Conservation (phyloP, 1,140 invertebrate genomes). For the Brachystomella parvula region DNA sequence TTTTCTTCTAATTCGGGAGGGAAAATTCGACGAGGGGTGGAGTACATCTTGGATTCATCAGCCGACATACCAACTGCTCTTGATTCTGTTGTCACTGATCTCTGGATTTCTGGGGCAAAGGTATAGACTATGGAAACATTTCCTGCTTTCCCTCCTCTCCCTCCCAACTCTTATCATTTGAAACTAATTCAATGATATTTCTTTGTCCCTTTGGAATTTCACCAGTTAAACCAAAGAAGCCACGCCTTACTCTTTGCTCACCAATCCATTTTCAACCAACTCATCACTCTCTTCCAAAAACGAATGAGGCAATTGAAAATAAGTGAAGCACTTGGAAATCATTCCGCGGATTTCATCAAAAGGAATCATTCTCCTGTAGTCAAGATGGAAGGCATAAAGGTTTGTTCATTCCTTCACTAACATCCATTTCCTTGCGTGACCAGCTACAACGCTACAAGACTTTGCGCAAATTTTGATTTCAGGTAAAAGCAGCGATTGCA, state of each 20-base stretch:
- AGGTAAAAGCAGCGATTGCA: not conserved
- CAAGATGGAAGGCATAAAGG: not conserved
- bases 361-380: constrained; percentile 6
- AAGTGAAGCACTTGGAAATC: not conserved
- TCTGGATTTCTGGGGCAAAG: constrained; percentile 18
- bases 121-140: constrained; percentile 8
- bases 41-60: constrained; percentile 28
- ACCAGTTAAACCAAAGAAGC: constrained; percentile 12
- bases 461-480: not conserved
- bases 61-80: constrained; percentile 23
- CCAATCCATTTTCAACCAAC: constrained; percentile 16
- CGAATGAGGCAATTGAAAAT: constrained; percentile 17
- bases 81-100: constrained; percentile 13
- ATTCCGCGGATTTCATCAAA: constrained; percentile 26
- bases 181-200: not conserved
- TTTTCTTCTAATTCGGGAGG: too few relatives aligned
- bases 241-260: constrained; percentile 29
- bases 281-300: constrained; percentile 6
- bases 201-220: constrained; percentile 12
- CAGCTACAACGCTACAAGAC: not conserved
- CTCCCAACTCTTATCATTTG: not conserved
- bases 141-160: not conserved
- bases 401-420: constrained; percentile 10
- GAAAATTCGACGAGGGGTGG: too few relatives aligned
- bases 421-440: not conserved